Evolutionary conservation across 1,140 invertebrate genomes (phyloP).

Genomic region (Globodera ellingtonae): DNA sequence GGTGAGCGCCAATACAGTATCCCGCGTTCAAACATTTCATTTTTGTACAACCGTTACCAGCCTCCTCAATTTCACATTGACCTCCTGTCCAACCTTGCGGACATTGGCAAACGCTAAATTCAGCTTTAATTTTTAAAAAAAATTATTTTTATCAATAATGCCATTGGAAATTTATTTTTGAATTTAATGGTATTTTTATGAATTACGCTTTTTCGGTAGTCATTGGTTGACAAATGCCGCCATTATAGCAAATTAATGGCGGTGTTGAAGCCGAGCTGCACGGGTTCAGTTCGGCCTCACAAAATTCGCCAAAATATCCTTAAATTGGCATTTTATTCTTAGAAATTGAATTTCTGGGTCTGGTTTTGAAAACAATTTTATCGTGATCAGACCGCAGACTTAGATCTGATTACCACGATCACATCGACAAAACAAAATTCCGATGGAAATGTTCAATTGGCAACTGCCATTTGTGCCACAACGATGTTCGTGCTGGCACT

Average conservation of each 20-base stretch:
- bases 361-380: too few species aligned
- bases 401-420: background rate
- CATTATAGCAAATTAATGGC: constrained; percentile 8
- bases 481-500: background rate
- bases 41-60: background rate
- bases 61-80: background rate
- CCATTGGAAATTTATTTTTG: background rate
- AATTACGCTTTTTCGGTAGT: background rate
- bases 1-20: background rate
- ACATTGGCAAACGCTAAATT: constrained; percentile 9
- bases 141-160: too few species aligned
- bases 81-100: constrained; percentile 14
- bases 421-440: background rate
- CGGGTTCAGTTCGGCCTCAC: constrained; percentile 7
- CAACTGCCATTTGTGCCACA: background rate
- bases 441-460: background rate
- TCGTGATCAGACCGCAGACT: too few species aligned
- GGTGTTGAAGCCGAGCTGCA: constrained; percentile 19
- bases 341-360: background rate
- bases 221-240: constrained; percentile 15
- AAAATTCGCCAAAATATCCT: constrained; percentile 32
- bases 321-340: background rate
- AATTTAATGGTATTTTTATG: background rate
- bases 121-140: background rate
- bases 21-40: constrained; percentile 15